Evolutionary conservation across 2,113 vertebrate genomes (phyloP).

Genomic region (Phrynosoma platyrhinos): DNA sequence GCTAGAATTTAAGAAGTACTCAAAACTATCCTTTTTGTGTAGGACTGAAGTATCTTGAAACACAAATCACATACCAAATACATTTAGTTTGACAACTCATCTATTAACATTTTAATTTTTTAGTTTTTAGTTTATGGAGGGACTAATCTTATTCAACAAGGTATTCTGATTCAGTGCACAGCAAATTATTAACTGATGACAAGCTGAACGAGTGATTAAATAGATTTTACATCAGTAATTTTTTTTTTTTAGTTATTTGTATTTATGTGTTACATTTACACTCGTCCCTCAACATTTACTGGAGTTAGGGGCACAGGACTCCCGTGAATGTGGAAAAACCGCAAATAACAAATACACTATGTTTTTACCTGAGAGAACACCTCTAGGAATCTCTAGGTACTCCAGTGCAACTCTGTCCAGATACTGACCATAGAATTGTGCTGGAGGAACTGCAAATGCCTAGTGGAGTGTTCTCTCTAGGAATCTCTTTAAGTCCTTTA

Average conservation of each 20-base stretch:
- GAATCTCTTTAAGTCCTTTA: too few relatives aligned
- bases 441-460: too few relatives aligned
- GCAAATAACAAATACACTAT: too few relatives aligned
- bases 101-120: not conserved
- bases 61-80: not conserved
- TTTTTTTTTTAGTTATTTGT: constrained; percentile 3
- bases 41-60: not conserved
- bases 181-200: not conserved
- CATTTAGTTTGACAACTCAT: not conserved
- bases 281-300: too few relatives aligned
- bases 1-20: not conserved
- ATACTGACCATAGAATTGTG: too few relatives aligned
- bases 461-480: too few relatives aligned
- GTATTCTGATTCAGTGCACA: not conserved
- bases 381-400: too few relatives aligned
- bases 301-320: too few relatives aligned
- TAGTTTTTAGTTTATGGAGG: not conserved
- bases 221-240: constrained; percentile 11
- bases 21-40: not conserved
- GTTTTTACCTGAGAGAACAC: too few relatives aligned
- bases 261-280: not conserved
- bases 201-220: constrained; percentile 23
- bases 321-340: too few relatives aligned
- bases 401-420: too few relatives aligned
- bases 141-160: not conserved